Evolutionary conservation across 2,888 invertebrate genomes (phyloP), one percentile per base, ranked within the genome.

Genomic region (Heliothis peltigera): DNA sequence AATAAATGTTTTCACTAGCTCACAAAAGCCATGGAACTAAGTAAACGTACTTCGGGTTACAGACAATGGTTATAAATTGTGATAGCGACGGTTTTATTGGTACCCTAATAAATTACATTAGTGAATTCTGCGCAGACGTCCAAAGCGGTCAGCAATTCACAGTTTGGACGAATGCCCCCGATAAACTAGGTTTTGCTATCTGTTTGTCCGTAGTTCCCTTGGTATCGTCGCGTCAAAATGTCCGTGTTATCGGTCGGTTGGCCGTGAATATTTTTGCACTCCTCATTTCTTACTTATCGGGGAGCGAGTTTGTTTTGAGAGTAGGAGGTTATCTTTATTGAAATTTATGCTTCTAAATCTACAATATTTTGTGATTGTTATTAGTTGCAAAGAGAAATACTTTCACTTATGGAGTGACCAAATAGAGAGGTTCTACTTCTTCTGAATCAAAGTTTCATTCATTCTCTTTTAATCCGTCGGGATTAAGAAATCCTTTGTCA

Each of bases 101-200:
- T 65, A 87, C 89, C 90, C 87, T 87, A 86, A 91, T 92, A 92
- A 92, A 92, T 92, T 88, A 89, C 90, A 89, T 89, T 89, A 89
- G 87, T 81, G 83, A 87, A 89, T 88, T 86, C 88, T 82, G 77
- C 75, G 70, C 84, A 84, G 83, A 83, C 84, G 80, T 77, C 82
- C 75, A 75, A 78, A 80, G 82, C 82, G 86, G 86, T 85, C 83
- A 83, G 84, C 79, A 77, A 84, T 85, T 83, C 80, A 79, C 79
- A 81, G 63, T 66, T 74, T 75, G 72, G 68, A 74, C 70, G 70
- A 74, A 77, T 75, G 62, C 72, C 60, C 63, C 43, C 68, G 60
- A 77, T 77, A 73, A 77, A 77, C 61, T 76, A 75, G 62, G 47
- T 44, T 55, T n/a, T 54, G 28, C 52, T 75, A 72, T 75, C 67